Evolutionary conservation across 2,888 invertebrate genomes (phyloP), one percentile per base, ranked within the genome.

Genomic region (Idaea aversata): DNA sequence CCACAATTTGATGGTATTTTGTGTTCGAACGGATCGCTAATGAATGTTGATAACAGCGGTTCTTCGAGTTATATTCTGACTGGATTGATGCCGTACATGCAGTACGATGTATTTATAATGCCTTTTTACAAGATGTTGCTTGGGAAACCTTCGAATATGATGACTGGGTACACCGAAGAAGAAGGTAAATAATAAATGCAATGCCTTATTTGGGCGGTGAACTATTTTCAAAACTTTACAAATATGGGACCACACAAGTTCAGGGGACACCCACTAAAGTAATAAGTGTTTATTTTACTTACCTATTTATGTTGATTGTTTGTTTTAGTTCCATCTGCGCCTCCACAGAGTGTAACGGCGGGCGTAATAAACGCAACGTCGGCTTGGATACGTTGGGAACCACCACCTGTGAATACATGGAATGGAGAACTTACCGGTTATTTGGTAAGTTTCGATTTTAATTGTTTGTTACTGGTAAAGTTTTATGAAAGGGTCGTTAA

Each of bases 141-240:
- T 82, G 99, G 99, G 5, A 97, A 97, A 80, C 98, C 98, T 13
- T 98, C 98, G 64, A 99, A 99, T 91, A 97, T 97, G 5, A 96
- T 97, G 90, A 94, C 96, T 15, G 97, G 97, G 34, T 95, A 95
- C 73, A 98, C 98, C 0, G 94, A 96, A 69, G 98, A 98, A 91
- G 98, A 98, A 85, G 95, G 95, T 95, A 81, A 90, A 89, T 67
- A 59, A 58, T 60, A 65, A 65, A 62, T 38, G 60, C 7, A 36
- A 10, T 13, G 13, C 47, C 10, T 10, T 47, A 10, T 47, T 47
- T 47, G 13, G 47, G 13, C 47, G 7, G 13, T 47, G 47, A 47
- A 47, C 7, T 47, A 47, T 47, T 13, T 47, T 47, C 47, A 47
- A 7, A 47, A 47, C 47, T 47, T 7, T 47, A 13, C 7, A 47